Percentiles rank a stretch among this genome's conserved stretches.
phyloP scores from a whole-genome alignment of 2,113 vertebrate genomes.

The Aspidoscelis tigris region DNA sequence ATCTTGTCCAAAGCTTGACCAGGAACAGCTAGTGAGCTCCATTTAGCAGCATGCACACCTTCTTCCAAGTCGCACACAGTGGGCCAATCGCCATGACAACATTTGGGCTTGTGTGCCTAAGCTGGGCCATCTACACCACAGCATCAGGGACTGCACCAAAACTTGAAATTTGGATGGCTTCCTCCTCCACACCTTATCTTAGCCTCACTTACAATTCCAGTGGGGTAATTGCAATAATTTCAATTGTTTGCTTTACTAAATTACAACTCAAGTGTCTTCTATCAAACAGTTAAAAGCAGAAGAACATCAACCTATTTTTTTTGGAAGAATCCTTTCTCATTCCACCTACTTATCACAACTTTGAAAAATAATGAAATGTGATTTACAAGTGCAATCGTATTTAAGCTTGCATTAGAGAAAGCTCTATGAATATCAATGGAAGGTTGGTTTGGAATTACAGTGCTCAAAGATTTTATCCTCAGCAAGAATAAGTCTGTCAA shows the following conservation, averaged over 20 bases:
- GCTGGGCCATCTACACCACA: too few species aligned
- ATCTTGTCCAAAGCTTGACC: too few species aligned
- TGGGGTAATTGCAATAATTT: background rate
- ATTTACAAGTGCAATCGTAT: background rate
- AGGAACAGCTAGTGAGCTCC: too few species aligned
- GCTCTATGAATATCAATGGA: background rate
- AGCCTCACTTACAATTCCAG: too few species aligned
- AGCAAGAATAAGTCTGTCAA: background rate
- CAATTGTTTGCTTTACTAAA: conserved; percentile 9
- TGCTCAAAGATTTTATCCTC: background rate
- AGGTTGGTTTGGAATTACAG: background rate
- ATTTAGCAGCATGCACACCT: too few species aligned
- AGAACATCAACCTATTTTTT: background rate
- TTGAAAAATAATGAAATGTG: background rate
- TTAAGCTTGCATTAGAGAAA: background rate
- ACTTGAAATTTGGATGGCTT: too few species aligned
- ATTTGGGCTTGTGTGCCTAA: too few species aligned
- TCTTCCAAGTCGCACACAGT: too few species aligned
- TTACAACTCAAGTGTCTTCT: background rate
- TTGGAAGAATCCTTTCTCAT: background rate
- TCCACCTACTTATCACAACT: background rate
- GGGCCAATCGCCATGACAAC: too few species aligned
- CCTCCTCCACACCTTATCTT: too few species aligned
- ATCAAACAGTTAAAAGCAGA: background rate
- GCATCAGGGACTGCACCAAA: too few species aligned